phyloP scores from a whole-genome alignment of 2,888 invertebrate genomes.

The Ptychoptera albimana region DNA sequence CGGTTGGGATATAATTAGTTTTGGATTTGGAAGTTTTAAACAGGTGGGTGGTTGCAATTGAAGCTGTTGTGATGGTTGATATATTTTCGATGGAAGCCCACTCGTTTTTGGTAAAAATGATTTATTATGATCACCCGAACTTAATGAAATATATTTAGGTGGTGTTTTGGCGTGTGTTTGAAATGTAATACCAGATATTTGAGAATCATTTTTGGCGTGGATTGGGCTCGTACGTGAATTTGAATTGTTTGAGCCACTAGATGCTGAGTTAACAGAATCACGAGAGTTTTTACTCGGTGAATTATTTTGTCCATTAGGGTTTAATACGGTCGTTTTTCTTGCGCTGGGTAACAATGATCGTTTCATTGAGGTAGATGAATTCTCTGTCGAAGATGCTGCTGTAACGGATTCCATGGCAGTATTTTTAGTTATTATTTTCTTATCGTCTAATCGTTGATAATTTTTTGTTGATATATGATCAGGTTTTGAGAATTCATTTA shows the following conservation, averaged over 20 bases:
- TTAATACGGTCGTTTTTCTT: conserved; percentile 9
- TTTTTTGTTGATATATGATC: conserved; percentile 13
- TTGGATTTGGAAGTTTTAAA: neutral
- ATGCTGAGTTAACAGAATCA: conserved; percentile 12
- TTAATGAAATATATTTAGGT: conserved; percentile 12
- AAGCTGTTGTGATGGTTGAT: conserved; percentile 4
- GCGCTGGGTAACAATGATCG: conserved; percentile 11
- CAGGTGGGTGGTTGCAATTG: conserved; percentile 7
- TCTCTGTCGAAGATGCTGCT: neutral
- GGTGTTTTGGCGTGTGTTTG: conserved; percentile 12
- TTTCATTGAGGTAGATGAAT: conserved; percentile 7
- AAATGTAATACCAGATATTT: neutral
- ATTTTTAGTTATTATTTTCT: conserved; percentile 1
- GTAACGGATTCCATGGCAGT: neutral
- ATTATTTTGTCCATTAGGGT: conserved; percentile 5
- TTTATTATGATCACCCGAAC: neutral
- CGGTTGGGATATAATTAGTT: conserved; percentile 1
- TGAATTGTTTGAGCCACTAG: conserved; percentile 11
- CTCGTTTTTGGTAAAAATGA: neutral
- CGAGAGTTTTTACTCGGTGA: conserved; percentile 10
- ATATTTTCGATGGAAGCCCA: neutral
- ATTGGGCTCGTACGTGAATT: conserved; percentile 11
- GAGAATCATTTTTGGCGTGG: conserved; percentile 10
- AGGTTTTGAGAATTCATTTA: conserved; percentile 10
- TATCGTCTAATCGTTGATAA: conserved; percentile 13